A percentile compares a stretch with the other conserved stretches of the same genome.
Evolutionary conservation across 2,113 vertebrate species (phyloP).

Genomic region (Turnix velox): DNA sequence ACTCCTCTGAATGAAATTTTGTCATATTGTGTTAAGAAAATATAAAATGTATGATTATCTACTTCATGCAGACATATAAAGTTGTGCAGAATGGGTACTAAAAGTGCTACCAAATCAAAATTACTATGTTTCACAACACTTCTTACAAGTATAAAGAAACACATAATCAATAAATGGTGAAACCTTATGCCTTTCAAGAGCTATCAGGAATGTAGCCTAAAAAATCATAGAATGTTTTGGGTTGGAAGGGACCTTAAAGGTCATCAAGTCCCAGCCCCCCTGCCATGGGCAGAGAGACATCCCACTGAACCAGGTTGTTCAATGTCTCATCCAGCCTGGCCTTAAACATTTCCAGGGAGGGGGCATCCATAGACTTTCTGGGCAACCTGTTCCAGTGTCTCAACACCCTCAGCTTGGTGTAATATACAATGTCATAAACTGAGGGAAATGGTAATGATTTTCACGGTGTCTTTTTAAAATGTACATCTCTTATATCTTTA

Average conservation of each 20-base stretch:
- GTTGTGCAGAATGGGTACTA: not conserved
- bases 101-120: not conserved
- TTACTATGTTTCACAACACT: not conserved
- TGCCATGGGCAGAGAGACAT: no score
- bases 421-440: not conserved
- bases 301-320: no score
- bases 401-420: no score
- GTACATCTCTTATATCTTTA: not conserved
- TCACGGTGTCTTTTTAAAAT: not conserved
- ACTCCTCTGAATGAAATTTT: not conserved
- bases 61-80: not conserved
- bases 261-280: no score
- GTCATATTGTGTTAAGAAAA: not conserved
- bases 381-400: no score
- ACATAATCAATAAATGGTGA: not conserved
- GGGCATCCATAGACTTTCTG: no score
- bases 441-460: not conserved
- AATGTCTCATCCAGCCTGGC: no score
- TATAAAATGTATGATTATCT: not conserved
- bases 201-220: not conserved
- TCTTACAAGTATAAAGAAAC: not conserved
- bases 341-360: no score
- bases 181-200: not conserved
- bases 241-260: no score
- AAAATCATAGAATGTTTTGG: no score